Base-by-base conservation (phyloP, 2,797 vertebrate species). In the Macroramphosus scolopax region DNA sequence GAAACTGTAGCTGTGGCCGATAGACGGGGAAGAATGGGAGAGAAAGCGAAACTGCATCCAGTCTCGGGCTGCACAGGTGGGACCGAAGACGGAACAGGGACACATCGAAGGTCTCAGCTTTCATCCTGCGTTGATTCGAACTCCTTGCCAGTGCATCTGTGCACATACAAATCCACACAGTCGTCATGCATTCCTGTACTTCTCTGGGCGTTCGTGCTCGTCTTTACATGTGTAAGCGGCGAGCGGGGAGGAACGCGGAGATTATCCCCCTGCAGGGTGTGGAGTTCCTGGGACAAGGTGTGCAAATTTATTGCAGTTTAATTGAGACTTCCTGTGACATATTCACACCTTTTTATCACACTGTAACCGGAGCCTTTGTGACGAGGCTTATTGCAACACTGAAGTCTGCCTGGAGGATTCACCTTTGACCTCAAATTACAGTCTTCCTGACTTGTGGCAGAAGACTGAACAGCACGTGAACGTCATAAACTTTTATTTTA, bases 1-100 rank as follows among this genome's bases (percentile, higher is more conserved):
- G 84, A 87, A 85, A 83, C 77, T 70, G 58, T 67, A 80, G 71
- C 75, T 63, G 55, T 28, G 15, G 49, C 63, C 18, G 13, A 73
- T 44, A 65, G 72, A 77, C 7, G 20, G 26, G 16, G 42, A 64
- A 72, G 68, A 80, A 81, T 68, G 26, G 38, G 51, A 56, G 31
- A 65, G 72, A 74, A 70, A 65, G 46, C 55, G 80, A 80, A 85
- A 85, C 72, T 33, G 71, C 81, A 84, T 84, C 75, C 65, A 17
- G 28, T 68, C 63, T 49, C 37, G 35, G 68, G 67, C 68, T 61
- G 64, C 52, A 69, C 81, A 81, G 84, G 82, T 83, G 81, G 68
- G 75, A 81, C 69, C 67, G 81, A 80, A 75, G 56, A 56, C n/a
- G n/a, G 67, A 65, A 84, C 83, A 87, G 84, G 82, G 75, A 7